Base-by-base conservation (phyloP, 2,113 vertebrate genomes). In the Crotalus horridus region DNA sequence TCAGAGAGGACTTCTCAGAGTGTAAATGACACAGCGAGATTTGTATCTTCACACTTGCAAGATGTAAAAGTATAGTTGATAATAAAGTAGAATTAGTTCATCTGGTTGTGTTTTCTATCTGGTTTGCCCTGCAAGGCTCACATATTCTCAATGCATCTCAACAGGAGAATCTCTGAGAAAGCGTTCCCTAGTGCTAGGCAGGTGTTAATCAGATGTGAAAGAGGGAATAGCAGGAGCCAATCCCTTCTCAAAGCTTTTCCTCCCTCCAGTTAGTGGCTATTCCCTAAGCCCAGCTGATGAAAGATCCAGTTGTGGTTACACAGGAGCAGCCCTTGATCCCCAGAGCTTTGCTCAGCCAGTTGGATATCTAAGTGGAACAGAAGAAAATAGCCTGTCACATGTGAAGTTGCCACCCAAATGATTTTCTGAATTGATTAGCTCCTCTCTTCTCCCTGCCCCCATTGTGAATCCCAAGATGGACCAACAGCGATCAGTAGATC, bases 341-440 rank as follows among this genome's bases (percentile, higher is more conserved):
- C 94, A 93, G 97, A 96, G 97, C 51, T 95, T 94, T 96, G 96
- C 96, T 96, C 97, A 96, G 95, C 94, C 95, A 92, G 95, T 96
- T 96, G 97, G 97, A 96, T 96, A 96, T 96, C 96, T 97, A 97
- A 97, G 96, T 97, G 96, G 96, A 97, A 96, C 95, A 95, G 95
- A 97, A 96, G 96, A 96, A 96, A 97, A 97, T 94, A 97, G 95
- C 96, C 95, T 96, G 96, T 96, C 96, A 97, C 64, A 95, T 96
- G 95, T 96, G 95, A 96, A 96, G 96, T 97, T 97, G 92, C 97
- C 96, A 97, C 96, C 96, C 96, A 96, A 95, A 96, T 94, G 96
- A 96, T 97, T 97, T 95, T 94, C 95, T 96, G 97, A 97, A 96
- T 97, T 97, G 97, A 97, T 97, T 96, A 97, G 96, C 94, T 96